A percentile compares a stretch with the other conserved stretches of the same genome.
phyloP scores from a whole-genome alignment of 2,888 invertebrate species.

The Drosophila vallismaia region DNA sequence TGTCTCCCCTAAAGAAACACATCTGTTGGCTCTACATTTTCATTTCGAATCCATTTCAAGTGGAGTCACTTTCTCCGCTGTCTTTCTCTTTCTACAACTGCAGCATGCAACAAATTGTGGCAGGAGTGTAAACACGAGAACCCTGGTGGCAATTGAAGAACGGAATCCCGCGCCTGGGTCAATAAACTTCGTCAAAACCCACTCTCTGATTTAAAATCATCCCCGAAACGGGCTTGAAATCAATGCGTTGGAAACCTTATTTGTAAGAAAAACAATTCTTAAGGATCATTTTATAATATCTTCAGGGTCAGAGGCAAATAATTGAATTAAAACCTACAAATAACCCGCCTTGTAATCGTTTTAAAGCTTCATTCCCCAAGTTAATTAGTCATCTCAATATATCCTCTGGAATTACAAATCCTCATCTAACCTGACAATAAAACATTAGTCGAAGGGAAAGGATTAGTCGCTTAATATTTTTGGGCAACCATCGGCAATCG shows the following conservation, averaged over 20 bases:
- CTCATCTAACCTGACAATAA: constrained; percentile 26
- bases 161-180: constrained; percentile 53
- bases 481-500: constrained; percentile 15
- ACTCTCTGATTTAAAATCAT: constrained; percentile 9
- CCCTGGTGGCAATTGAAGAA: constrained; percentile 72
- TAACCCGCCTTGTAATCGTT: neutral
- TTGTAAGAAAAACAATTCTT: constrained; percentile 7
- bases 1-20: constrained; percentile 25
- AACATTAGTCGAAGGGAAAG: constrained; percentile 57
- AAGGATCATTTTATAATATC: constrained; percentile 5
- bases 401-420: constrained; percentile 12
- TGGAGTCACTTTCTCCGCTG: constrained; percentile 66
- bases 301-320: constrained; percentile 6
- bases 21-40: constrained; percentile 74
- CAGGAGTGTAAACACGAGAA: constrained; percentile 67
- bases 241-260: constrained; percentile 15
- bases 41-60: constrained; percentile 68
- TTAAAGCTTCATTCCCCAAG: constrained; percentile 11
- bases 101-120: constrained; percentile 28
- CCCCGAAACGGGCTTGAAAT: constrained; percentile 29
- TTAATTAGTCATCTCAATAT: constrained; percentile 43
- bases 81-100: constrained; percentile 12
- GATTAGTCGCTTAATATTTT: constrained; percentile 53
- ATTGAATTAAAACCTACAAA: neutral
- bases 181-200: constrained; percentile 60